Conservation (phyloP, 2,888 invertebrate species). For the Caenorhabditis doughertyi region DNA sequence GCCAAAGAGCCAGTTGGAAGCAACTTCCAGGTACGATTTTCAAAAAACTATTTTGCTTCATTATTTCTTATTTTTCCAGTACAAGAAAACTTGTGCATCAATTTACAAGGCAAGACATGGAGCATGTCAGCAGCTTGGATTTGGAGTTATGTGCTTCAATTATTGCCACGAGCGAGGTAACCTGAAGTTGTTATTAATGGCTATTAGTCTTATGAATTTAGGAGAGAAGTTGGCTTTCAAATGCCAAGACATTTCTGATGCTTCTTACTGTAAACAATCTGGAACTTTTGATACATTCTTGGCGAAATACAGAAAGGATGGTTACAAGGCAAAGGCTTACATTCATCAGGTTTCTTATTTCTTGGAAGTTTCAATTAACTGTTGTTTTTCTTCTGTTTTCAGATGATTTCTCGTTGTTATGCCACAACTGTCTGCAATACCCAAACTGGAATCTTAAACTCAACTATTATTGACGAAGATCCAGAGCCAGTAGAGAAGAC, state of each 20-base stretch:
- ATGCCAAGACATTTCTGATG: constrained; percentile 80
- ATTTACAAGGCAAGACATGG: constrained; percentile 81
- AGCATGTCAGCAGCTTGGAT: constrained; percentile 81
- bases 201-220: constrained; percentile 26
- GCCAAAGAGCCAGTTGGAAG: constrained; percentile 80
- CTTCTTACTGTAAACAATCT: constrained; percentile 77
- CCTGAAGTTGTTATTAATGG: not conserved
- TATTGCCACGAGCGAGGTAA: constrained; percentile 81
- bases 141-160: constrained; percentile 82
- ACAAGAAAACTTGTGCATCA: constrained; percentile 82
- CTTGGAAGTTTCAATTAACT: not conserved
- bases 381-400: constrained; percentile 8
- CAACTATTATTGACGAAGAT: constrained; percentile 75
- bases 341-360: constrained; percentile 76
- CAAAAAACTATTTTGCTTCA: not conserved
- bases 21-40: constrained; percentile 77
- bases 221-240: constrained; percentile 80
- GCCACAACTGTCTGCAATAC: constrained; percentile 81
- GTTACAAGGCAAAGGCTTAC: constrained; percentile 82
- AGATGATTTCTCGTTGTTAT: constrained; percentile 82
- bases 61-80: constrained; percentile 65
- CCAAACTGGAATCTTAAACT: constrained; percentile 78
- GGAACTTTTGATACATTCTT: constrained; percentile 79
- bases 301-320: constrained; percentile 80
- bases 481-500: constrained; percentile 68